Evolutionary conservation across 2,888 invertebrate genomes (phyloP), one percentile per base, ranked within the genome.

Genomic region (Hermodice carunculata): DNA sequence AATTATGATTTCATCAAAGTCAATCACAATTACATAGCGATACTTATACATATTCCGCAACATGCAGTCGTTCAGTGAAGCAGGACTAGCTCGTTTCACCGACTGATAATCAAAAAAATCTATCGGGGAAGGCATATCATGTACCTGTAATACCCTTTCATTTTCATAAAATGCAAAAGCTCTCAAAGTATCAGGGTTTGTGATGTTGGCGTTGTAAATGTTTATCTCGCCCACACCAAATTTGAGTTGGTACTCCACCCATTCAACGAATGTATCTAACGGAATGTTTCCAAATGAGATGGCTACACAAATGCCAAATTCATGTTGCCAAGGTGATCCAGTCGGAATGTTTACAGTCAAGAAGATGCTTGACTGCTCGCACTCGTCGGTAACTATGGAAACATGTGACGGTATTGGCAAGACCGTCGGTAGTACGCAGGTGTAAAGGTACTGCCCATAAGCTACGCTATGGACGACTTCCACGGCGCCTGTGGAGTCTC

Each of bases 31-130:
- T 14, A 71, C 37, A 48, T 64, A 54, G 11, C 49, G 52, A 60
- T 58, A 69, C 2, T 65, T 37, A 59, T 73, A 70, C 58, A 69
- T 63, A 59, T 70, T 66, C 0, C 69, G 56, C 40, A 70, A 28
- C 72, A 74, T 64, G 42, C 74, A 74, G 67, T 74, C 74, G 44
- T 72, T 74, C 19, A 73, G 51, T 17, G 70, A 66, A 26, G 66
- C 66, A 1, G 72, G 59, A 46, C 68, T 68, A n/a, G 57, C 54
- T 37, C 72, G 40, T 43, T 66, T 59, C 19, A 56, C 37, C 22
- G 57, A 63, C 6, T 44, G 11, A 5, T 34, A 17, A 3, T 42
- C 31, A 3, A 37, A 60, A 8, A 40, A 43, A 4, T 49, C n/a
- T 1, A 63, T 48, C 11, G 71, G 61, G 3, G 70, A 68, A 1